A percentile compares a stretch with the other conserved stretches of the same genome.
Conservation (phyloP, 1,140 invertebrate genomes). For the Zaprionus vittiger region DNA sequence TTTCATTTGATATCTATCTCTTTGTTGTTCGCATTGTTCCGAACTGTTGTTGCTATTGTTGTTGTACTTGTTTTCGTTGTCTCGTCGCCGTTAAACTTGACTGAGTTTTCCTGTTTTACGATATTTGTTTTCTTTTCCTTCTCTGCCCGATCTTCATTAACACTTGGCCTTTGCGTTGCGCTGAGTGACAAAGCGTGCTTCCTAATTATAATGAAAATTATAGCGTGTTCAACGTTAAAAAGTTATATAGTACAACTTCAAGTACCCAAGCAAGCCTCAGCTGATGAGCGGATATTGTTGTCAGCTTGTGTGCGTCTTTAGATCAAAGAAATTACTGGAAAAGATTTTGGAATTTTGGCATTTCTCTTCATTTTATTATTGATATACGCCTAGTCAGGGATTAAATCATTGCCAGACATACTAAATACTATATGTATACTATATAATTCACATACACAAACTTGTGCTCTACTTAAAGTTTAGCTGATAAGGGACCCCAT, state of each 20-base stretch:
- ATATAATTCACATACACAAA: background rate
- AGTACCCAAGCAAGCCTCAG: background rate
- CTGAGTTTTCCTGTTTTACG: conserved; percentile 41
- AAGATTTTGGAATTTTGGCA: background rate
- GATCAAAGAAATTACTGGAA: conserved; percentile 20
- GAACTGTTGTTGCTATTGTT: conserved; percentile 7
- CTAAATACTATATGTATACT: background rate
- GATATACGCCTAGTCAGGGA: background rate
- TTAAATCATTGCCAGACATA: background rate
- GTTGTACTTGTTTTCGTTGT: conserved; percentile 20
- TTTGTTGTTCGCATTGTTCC: conserved; percentile 30
- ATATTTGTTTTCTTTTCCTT: background rate
- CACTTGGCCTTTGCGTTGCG: conserved; percentile 11
- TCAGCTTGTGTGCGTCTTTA: conserved; percentile 24
- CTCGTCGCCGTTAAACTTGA: conserved; percentile 20
- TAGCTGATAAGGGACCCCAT: conserved; percentile 38
- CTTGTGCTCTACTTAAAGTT: conserved; percentile 1
- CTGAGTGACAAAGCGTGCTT: conserved; percentile 45
- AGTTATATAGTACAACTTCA: background rate
- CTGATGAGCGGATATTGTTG: conserved; percentile 23
- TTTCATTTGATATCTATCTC: conserved; percentile 41
- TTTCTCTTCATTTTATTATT: background rate
- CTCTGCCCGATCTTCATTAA: conserved; percentile 12
- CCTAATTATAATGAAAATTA: conserved; percentile 26
- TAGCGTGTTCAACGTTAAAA: conserved; percentile 28